These are phyloP conservation scores for Dryas iulia DNA, from an alignment of 1,140 invertebrate species.

Conservation along the genomic window DNA sequence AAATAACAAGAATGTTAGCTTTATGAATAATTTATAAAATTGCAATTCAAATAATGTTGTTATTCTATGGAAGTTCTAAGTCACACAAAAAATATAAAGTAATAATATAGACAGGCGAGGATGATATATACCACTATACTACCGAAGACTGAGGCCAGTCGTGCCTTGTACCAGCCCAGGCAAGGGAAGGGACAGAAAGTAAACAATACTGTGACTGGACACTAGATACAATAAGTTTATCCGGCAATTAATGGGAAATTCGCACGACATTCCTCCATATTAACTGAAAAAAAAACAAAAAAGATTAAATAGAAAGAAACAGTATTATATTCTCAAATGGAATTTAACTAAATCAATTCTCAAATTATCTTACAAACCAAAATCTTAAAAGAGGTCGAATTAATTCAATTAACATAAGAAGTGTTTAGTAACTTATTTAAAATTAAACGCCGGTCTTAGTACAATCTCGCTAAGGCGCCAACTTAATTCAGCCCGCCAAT, in stretches of 20 bases:
- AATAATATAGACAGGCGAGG: too few relatives aligned
- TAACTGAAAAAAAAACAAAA: too few relatives aligned
- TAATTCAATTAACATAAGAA: background rate
- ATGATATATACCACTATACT: too few relatives aligned
- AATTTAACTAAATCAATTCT: background rate
- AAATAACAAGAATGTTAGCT: background rate
- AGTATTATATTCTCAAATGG: background rate
- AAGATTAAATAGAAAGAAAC: too few relatives aligned
- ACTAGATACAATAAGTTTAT: too few relatives aligned
- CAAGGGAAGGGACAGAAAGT: too few relatives aligned
- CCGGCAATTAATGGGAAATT: too few relatives aligned
- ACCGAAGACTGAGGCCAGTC: too few relatives aligned
- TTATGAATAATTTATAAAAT: background rate
- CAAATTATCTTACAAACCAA: background rate
- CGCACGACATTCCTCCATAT: too few relatives aligned
- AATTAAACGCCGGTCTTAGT: background rate
- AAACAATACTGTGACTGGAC: too few relatives aligned
- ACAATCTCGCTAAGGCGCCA: background rate
- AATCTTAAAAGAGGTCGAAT: background rate
- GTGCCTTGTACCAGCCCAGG: too few relatives aligned
- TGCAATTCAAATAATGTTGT: background rate
- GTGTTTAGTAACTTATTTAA: background rate
- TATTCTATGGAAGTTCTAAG: background rate
- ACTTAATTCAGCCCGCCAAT: background rate
- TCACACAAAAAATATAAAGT: too few relatives aligned